Percentiles rank a stretch among this genome's conserved stretches.
Evolutionary conservation across 2,797 vertebrate genomes (phyloP).

Genomic region (Mycteria americana): DNA sequence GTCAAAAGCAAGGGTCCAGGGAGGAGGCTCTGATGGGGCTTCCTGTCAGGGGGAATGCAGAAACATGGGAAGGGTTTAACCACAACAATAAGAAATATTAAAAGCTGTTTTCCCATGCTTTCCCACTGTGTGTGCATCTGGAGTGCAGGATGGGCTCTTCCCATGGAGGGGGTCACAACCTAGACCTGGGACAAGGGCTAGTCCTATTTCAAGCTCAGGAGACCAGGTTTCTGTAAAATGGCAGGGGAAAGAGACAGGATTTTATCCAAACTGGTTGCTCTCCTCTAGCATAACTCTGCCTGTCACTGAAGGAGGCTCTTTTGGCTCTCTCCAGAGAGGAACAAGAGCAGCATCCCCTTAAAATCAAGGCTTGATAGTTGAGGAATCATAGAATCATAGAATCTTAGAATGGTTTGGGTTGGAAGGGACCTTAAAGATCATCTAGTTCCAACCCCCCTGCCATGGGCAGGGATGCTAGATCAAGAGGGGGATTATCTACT

Average conservation of each 20-base stretch:
- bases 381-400: background rate
- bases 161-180: background rate
- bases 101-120: accelerated
- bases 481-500: background rate
- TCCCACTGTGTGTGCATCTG: background rate
- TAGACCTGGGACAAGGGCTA: background rate
- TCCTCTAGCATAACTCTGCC: background rate
- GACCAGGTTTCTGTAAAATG: background rate
- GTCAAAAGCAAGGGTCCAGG: background rate
- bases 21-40: background rate
- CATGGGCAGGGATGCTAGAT: background rate
- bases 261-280: background rate
- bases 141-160: accelerated
- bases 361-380: background rate
- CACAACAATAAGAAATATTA: background rate
- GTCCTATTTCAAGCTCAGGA: background rate
- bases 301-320: background rate
- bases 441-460: background rate
- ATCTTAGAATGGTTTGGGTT: background rate
- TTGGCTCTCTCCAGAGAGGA: background rate
- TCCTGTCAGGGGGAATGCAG: background rate
- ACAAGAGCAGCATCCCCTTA: background rate
- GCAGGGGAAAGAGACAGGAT: accelerated
- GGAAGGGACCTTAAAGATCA: background rate
- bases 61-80: background rate